A percentile compares a stretch with the other conserved stretches of the same genome.
phyloP scores from a whole-genome alignment of 2,888 invertebrate genomes.

The Leptopilina myrica region DNA sequence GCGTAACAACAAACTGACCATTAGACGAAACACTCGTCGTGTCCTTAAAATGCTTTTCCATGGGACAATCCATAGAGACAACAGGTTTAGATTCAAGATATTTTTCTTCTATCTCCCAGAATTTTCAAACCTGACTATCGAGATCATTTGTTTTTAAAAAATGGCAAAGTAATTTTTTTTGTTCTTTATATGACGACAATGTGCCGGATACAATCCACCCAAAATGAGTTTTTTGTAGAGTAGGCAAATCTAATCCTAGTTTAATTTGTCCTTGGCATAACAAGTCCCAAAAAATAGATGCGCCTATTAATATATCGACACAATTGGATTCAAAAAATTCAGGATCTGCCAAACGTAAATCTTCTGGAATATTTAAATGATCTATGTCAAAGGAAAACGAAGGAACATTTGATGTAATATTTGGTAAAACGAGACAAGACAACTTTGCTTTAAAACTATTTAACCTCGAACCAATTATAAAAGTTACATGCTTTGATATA shows the following conservation, averaged over 20 bases:
- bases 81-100: not conserved
- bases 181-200: not conserved
- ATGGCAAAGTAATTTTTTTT: not conserved
- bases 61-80: not conserved
- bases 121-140: not conserved
- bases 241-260: not conserved
- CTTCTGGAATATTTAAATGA: not conserved
- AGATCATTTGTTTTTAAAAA: not conserved
- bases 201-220: not conserved
- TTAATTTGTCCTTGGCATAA: not conserved
- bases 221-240: not conserved
- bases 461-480: not conserved
- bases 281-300: not conserved
- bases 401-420: slow-evolving; percentile 1
- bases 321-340: not conserved
- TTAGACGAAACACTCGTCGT: not conserved
- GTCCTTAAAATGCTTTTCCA: not conserved
- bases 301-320: not conserved
- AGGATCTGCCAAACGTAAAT: not conserved
- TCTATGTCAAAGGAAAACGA: not conserved
- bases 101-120: not conserved
- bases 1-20: not conserved
- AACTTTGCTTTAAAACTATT: slow-evolving; percentile 8
- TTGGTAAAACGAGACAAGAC: not conserved
- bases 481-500: not conserved